Evolutionary conservation across 2,113 vertebrate genomes (phyloP), one percentile per base, ranked within the genome.

Genomic region (Plotosus lineatus): DNA sequence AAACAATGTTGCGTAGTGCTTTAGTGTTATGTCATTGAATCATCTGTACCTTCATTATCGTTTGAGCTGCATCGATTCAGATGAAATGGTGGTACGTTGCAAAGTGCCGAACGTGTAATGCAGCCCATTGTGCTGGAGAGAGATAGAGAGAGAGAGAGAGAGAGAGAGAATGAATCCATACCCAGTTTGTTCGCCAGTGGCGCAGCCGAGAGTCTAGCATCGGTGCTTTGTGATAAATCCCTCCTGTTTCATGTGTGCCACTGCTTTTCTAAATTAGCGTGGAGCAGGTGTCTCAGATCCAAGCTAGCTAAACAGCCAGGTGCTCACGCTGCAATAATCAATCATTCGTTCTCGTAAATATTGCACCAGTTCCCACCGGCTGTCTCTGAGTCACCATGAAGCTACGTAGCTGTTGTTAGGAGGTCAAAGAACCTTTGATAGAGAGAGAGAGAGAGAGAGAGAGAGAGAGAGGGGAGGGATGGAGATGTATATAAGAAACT

Each of bases 271-370:
- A 75, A 81, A 65, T 36, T 55, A 38, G 55, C 3, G 11, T 66
- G 60, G 65, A 44, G 55, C 63, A 38, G 63, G 53, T 31, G 80
- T 44, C 58, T 50, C 36, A 51, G 80, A 53, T 74, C 84, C 23
- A 40, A 21, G 58, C 17, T 26, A 31, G 55, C 50, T 36, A 76
- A 21, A 50, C 17, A 33, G 46, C 46, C 71, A 48, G 58, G 65
- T 72, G 51, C 80, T 80, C 71, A 78, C 83, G 56, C 74, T 66
- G 79, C 23, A 42, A 61, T 40, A 73, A 80, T 81, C 61, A 36
- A 74, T 76, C 76, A 69, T 88, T 74, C 79, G 68, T 75, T 85
- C 78, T 74, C 60, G 73, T 58, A 73, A 76, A 69, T 58, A 38
- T 66, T 58, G 19, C 65, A 51, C 74, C 10, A 4, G 11, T 53